Evolutionary conservation across 2,113 vertebrate genomes (phyloP).

Genomic region (Montifringilla adamsi): DNA sequence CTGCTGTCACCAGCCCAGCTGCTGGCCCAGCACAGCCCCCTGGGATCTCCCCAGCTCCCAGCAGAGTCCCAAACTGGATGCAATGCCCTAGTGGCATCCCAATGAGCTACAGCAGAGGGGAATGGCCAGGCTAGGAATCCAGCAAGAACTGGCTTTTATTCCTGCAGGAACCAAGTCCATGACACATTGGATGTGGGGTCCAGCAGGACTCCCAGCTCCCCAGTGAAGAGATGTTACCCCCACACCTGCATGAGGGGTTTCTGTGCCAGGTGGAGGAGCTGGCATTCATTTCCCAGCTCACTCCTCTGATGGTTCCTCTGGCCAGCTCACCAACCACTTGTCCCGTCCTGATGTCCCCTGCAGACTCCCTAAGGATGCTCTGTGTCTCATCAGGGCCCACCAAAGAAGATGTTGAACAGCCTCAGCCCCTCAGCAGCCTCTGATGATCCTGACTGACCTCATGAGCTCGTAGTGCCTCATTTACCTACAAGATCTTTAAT

Average conservation of each 20-base stretch:
- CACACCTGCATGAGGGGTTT: accelerated
- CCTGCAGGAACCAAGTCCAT: background rate
- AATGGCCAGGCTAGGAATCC: background rate
- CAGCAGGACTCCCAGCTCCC: background rate
- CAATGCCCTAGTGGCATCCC: background rate
- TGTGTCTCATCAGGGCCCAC: background rate
- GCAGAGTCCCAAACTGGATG: too few species aligned
- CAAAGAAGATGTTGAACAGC: background rate
- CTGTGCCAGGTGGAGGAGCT: background rate
- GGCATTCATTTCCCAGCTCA: background rate
- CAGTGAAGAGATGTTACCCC: accelerated
- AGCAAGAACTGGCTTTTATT: background rate
- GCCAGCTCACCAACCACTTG: background rate
- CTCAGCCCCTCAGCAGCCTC: background rate
- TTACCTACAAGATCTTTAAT: background rate
- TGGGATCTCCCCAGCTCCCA: background rate
- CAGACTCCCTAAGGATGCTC: background rate
- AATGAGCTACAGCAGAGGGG: background rate
- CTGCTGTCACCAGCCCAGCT: background rate
- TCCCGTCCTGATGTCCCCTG: background rate
- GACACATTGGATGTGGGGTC: background rate
- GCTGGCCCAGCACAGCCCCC: background rate
- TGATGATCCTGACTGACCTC: background rate
- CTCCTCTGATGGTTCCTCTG: background rate
- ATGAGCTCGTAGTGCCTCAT: accelerated